Evolutionary conservation across 37 sponge, comb jelly and placozoan species (phyloP).

Genomic region (Oscarella lobularis): DNA sequence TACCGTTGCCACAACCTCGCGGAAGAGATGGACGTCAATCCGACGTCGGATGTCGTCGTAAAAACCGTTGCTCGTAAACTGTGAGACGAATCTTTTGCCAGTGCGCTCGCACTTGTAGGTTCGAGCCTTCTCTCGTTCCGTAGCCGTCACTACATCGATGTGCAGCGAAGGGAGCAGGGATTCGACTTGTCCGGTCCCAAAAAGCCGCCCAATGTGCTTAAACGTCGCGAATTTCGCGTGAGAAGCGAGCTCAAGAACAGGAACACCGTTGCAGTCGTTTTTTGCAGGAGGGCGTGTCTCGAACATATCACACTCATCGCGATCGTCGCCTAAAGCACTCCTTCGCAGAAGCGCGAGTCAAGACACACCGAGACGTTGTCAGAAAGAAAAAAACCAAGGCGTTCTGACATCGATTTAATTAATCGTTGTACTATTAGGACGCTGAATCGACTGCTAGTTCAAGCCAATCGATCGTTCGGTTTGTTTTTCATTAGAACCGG

Average conservation of each 20-base stretch:
- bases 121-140: too few relatives aligned
- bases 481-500: too few relatives aligned
- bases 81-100: background rate
- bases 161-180: slow-evolving; percentile 27
- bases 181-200: slow-evolving; percentile 22
- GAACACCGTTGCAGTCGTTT: background rate
- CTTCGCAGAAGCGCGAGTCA: slow-evolving; percentile 10
- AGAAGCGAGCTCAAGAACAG: too few relatives aligned
- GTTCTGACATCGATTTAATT: too few relatives aligned
- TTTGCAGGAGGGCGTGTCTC: background rate
- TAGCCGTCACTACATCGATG: slow-evolving; percentile 22
- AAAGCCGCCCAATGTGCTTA: slow-evolving; percentile 7
- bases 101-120: too few relatives aligned
- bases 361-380: background rate
- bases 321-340: slow-evolving; percentile 17
- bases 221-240: too few relatives aligned
- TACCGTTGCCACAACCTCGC: too few relatives aligned
- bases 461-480: too few relatives aligned
- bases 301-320: background rate
- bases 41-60: background rate
- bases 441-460: too few relatives aligned
- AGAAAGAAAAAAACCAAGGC: too few relatives aligned
- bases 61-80: background rate
- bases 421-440: too few relatives aligned
- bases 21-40: background rate